Base-by-base conservation (phyloP, 2,797 vertebrate genomes). In the Podarcis lilfordi region DNA sequence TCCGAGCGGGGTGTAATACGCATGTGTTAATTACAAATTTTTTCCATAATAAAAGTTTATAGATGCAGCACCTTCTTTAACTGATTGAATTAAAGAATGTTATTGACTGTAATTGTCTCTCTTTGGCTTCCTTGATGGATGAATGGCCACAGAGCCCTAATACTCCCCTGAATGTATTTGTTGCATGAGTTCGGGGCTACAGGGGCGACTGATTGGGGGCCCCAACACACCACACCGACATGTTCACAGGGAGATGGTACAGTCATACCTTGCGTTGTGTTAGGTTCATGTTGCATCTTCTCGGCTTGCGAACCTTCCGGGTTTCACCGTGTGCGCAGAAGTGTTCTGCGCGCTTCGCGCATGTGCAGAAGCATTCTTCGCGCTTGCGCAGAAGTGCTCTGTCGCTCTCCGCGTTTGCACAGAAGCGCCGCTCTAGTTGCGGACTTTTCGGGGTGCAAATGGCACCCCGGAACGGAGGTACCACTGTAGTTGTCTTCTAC, bases 11-110 rank as follows among this genome's bases (percentile, higher is more conserved):
- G 97, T 97, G 97, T 98, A 98, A 98, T 89, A 89, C 98, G 97
- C 97, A 98, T 98, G 97, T 98, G 97, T 98, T 98, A 97, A 98
- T 97, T 98, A 98, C 97, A 97, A 97, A 97, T 98, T 97, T 97
- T 98, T 98, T 98, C 97, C 97, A 98, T 98, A 98, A 98, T 96
- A 97, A 97, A 97, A 96, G 95, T 98, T 97, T 96, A 96, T 96
- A 97, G 97, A 97, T 89, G 97, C 97, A 97, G 93, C 95, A 96
- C 97, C 96, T 97, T 91, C 87, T 91, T 97, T 96, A 97, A 97
- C 97, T 97, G 97, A 97, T 98, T 97, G 96, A 98, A 98, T 98
- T 89, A 89, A 89, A 89, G 88, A 89, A 97, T 97, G 97, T 98
- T 98, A 97, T 98, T 96, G 96, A 97, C 97, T 98, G 97, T 98